Percentiles rank a stretch among this genome's conserved stretches.
Conservation (phyloP, 2,888 invertebrate genomes). For the Esperia sulphurella region DNA sequence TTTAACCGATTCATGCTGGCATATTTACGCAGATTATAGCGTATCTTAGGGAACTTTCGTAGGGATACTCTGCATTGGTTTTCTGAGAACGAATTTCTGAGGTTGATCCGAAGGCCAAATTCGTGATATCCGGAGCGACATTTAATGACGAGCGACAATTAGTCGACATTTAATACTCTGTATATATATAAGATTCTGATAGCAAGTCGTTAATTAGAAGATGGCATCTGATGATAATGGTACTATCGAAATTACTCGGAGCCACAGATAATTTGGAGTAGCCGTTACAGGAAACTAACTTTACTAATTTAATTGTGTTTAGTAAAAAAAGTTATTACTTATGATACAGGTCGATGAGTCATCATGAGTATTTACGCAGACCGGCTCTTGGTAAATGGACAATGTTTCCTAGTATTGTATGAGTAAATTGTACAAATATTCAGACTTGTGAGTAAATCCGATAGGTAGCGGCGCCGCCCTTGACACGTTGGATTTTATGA, state of each 20-base stretch:
- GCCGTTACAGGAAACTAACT: background rate
- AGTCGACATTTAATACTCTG: no score
- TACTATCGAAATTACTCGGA: no score
- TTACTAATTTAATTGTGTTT: background rate
- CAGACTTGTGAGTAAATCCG: conserved; percentile 37
- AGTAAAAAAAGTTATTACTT: background rate
- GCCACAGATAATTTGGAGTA: no score
- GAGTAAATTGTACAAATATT: conserved; percentile 44
- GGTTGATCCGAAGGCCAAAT: no score
- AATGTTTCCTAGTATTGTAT: conserved; percentile 55
- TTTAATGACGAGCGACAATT: no score
- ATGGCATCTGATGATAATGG: no score
- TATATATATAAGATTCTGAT: no score
- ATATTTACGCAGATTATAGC: background rate
- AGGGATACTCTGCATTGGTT: no score
- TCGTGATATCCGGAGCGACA: no score
- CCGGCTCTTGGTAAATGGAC: conserved; percentile 53
- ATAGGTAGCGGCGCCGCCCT: conserved; percentile 26
- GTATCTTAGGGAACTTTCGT: background rate
- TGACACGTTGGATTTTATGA: conserved; percentile 43
- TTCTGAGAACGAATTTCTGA: no score
- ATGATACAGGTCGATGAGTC: conserved; percentile 38
- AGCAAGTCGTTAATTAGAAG: no score
- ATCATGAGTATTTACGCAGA: conserved; percentile 42
- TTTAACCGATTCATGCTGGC: background rate